These are phyloP conservation scores for Tretioscincus oriximinensis DNA, from an alignment of 2,113 vertebrate species.

Conservation along the genomic window DNA sequence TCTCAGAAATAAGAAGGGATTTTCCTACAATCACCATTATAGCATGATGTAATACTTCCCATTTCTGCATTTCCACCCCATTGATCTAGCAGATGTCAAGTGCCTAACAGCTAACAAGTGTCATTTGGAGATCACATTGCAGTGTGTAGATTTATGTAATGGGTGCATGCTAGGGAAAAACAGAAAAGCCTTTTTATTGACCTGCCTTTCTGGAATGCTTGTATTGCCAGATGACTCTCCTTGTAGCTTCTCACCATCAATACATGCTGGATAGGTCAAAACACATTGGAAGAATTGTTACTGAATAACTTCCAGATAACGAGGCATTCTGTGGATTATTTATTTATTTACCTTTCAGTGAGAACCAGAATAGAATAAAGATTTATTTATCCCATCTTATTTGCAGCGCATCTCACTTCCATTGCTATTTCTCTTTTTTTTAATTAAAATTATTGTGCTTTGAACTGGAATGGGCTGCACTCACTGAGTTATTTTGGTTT, in stretches of 20 bases:
- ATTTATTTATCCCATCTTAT: no score
- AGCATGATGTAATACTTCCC: slow-evolving; percentile 11
- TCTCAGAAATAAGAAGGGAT: neutral
- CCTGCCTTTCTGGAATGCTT: neutral
- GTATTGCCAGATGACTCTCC: neutral
- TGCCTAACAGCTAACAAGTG: slow-evolving; percentile 7
- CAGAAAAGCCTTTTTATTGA: slow-evolving; percentile 8
- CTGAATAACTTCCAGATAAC: neutral
- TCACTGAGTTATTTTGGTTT: no score
- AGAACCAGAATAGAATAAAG: no score
- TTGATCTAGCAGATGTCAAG: slow-evolving; percentile 11
- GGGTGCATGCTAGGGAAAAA: neutral
- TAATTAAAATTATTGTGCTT: no score
- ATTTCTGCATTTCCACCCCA: slow-evolving; percentile 35
- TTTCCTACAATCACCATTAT: neutral
- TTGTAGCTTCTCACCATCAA: slow-evolving; percentile 1
- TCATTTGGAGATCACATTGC: slow-evolving; percentile 3
- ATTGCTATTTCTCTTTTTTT: no score
- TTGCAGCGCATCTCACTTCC: no score
- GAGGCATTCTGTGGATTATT: neutral
- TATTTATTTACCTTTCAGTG: no score
- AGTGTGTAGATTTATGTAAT: neutral
- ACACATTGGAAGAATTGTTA: slow-evolving; percentile 1
- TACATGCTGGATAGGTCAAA: slow-evolving; percentile 4
- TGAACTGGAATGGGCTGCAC: no score